Evolutionary conservation across 2,888 invertebrate genomes (phyloP), one percentile per base, ranked within the genome.

Genomic region (Nesidiocoris tenuis): DNA sequence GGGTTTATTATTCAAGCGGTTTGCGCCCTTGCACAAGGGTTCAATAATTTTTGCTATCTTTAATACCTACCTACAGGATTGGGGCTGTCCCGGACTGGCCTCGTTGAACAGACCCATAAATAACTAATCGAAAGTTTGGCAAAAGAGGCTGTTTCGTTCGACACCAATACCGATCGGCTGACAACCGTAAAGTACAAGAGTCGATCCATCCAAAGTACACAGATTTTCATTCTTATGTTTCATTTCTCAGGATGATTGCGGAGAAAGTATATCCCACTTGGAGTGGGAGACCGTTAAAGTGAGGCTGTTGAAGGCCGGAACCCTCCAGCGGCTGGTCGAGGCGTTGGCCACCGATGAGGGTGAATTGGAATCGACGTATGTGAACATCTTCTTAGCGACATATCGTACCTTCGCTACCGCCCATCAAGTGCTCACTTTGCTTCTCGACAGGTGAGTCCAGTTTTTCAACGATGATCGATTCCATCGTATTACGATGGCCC

Each of bases 251-350:
- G 94, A 94, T 83, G 93, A 93, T 1, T 93, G 94, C 82, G 94
- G 94, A 85, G 94, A 78, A 76, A 74, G 94, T 85, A 95, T 95
- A 81, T 95, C 95, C 67, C 96, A 98, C 84, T 86, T 99, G 84
- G 98, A 98, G 89, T 99, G 99, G 99, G 97, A 98, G 86, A 97
- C 96, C 57, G 95, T 97, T 79, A 90, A 95, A 79, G 95, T 97
- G 79, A 90, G 95, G 77, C 94, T 96, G 83, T 90, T 99, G 80
- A 98, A 98, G 86, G 97, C 97, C 17, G 99, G 97, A 75, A 96
- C 97, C 1, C 88, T 98, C 80, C 92, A 94, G 82, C 91, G 93
- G 81, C 88, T 99, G 79, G 95, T 99, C 76, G 97, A 97, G 85
- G 94, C 95, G 76, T 86, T 98, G 80, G 93, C 95, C 78, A 94